Conservation (phyloP, 2,888 invertebrate species). For the Marasmarcha lunaedactyla region DNA sequence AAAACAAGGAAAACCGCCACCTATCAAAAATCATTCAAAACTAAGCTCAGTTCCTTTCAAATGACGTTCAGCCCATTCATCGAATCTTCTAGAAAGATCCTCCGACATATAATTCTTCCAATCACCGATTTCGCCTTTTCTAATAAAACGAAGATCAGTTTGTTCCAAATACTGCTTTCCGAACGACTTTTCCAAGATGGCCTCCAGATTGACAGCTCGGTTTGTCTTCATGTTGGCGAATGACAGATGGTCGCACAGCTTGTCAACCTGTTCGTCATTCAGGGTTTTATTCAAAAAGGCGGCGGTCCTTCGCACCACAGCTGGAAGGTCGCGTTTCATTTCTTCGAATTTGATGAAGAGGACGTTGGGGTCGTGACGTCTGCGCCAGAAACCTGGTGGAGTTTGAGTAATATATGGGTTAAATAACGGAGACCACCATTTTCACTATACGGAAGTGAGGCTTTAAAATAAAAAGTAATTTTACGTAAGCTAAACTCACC, state of each 20-base stretch:
- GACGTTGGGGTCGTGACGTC: slow-evolving; percentile 76
- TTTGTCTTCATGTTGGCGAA: slow-evolving; percentile 88
- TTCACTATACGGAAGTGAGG: no score
- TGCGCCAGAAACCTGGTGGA: slow-evolving; percentile 74
- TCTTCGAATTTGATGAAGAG: slow-evolving; percentile 87
- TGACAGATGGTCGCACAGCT: slow-evolving; percentile 79
- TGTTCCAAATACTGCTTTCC: slow-evolving; percentile 55
- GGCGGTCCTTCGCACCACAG: slow-evolving; percentile 77
- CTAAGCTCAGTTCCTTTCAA: slow-evolving; percentile 72
- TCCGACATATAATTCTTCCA: slow-evolving; percentile 84
- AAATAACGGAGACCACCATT: no score
- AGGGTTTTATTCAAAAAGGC: slow-evolving; percentile 76
- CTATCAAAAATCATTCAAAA: slow-evolving; percentile 55
- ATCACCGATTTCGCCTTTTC: slow-evolving; percentile 84
- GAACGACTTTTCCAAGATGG: slow-evolving; percentile 68
- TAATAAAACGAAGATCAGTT: slow-evolving; percentile 70
- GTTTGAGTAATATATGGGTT: background rate
- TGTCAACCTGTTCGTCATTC: slow-evolving; percentile 74
- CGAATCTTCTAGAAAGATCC: slow-evolving; percentile 77
- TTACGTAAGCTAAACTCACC: no score
- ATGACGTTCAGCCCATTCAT: slow-evolving; percentile 76
- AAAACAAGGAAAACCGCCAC: background rate
- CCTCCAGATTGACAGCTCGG: slow-evolving; percentile 80
- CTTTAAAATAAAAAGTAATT: no score
- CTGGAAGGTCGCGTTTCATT: slow-evolving; percentile 79